Percentiles rank a stretch among this genome's conserved stretches.
These are phyloP conservation scores for Drosophila setosimentum DNA, from an alignment of 2,888 invertebrate genomes.

Conservation along the genomic window DNA sequence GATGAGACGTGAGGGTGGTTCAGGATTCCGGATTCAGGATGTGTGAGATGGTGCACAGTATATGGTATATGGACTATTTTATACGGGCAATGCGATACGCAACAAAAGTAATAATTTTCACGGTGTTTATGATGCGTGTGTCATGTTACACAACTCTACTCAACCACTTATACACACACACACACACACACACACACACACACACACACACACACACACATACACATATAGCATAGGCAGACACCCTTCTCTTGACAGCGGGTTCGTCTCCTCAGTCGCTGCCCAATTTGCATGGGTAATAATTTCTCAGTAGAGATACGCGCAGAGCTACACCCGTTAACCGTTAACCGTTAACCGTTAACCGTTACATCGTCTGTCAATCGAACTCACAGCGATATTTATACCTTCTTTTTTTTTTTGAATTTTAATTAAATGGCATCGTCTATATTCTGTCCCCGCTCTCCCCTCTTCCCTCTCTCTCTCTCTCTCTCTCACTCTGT, in stretches of 20 bases:
- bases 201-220: background rate
- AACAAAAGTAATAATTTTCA: constrained; percentile 63
- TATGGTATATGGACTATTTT: constrained; percentile 1
- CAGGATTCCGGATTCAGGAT: constrained; percentile 13
- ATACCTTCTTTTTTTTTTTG: constrained; percentile 70
- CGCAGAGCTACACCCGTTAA: constrained; percentile 52
- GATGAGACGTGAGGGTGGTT: constrained; percentile 46
- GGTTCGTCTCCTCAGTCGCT: constrained; percentile 35
- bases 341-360: constrained; percentile 58
- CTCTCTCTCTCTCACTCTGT: too few species aligned
- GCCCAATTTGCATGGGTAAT: constrained; percentile 80
- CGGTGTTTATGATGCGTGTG: constrained; percentile 67
- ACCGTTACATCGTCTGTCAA: constrained; percentile 74
- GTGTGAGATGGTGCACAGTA: background rate
- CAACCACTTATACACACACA: constrained; percentile 37
- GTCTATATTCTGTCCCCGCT: constrained; percentile 47
- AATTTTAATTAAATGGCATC: constrained; percentile 79
- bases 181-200: constrained; percentile 1
- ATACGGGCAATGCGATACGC: constrained; percentile 51
- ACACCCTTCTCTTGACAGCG: constrained; percentile 33
- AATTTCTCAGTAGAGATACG: constrained; percentile 57
- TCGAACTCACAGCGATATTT: constrained; percentile 75
- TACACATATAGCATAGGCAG: constrained; percentile 3
- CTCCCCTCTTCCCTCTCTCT: background rate
- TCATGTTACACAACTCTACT: constrained; percentile 72